phyloP scores from a whole-genome alignment of 2,888 invertebrate genomes.

The Apodemia mormo region DNA sequence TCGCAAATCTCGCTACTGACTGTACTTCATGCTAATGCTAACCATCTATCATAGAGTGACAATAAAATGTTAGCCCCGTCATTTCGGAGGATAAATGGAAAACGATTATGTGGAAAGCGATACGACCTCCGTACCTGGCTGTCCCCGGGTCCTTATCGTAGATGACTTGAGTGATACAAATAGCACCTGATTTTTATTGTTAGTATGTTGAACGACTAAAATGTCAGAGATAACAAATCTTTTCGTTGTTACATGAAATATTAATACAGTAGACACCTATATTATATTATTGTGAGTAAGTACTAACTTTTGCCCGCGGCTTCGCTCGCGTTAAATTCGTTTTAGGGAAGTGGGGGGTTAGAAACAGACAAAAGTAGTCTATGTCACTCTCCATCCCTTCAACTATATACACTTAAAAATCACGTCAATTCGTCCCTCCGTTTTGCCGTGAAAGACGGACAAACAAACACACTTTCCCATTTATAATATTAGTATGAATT shows the following conservation, averaged over 20 bases:
- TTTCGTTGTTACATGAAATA: background rate
- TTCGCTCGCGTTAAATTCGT: too few relatives aligned
- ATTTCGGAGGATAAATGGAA: constrained; percentile 3
- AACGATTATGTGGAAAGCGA: constrained; percentile 12
- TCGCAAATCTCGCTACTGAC: background rate
- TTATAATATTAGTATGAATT: too few relatives aligned
- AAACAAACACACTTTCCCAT: too few relatives aligned
- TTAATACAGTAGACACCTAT: too few relatives aligned
- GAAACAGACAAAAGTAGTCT: too few relatives aligned
- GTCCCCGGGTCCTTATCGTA: constrained; percentile 11
- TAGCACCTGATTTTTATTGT: background rate
- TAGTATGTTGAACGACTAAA: background rate
- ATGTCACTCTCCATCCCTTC: too few relatives aligned
- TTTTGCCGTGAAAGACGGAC: too few relatives aligned
- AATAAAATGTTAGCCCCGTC: background rate
- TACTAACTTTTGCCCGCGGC: too few relatives aligned
- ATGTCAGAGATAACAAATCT: background rate
- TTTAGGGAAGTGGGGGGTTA: too few relatives aligned
- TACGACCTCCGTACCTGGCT: constrained; percentile 9
- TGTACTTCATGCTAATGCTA: constrained; percentile 1
- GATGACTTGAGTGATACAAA: background rate
- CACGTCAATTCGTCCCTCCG: too few relatives aligned
- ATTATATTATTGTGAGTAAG: too few relatives aligned
- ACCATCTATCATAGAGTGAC: constrained; percentile 1
- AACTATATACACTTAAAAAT: too few relatives aligned